These are phyloP conservation scores for Athene noctua DNA, from an alignment of 2,113 vertebrate species.

Conservation along the genomic window DNA sequence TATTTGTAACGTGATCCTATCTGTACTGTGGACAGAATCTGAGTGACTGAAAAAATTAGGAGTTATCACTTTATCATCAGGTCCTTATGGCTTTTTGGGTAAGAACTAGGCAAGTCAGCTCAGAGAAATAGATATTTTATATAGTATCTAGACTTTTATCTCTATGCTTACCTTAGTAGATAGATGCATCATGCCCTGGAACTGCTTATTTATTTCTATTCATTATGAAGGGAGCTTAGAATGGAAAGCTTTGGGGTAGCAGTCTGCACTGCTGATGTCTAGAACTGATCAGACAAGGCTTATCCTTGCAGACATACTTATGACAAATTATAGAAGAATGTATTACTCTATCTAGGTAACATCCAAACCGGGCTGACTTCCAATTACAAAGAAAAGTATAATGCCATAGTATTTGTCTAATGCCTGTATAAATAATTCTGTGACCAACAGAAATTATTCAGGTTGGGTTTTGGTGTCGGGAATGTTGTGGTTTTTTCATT, in stretches of 20 bases:
- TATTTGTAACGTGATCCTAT: neutral
- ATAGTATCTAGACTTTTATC: neutral
- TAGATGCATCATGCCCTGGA: neutral
- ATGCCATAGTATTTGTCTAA: neutral
- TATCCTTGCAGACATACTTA: neutral
- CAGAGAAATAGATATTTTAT: neutral
- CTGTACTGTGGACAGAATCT: neutral
- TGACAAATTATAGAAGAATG: neutral
- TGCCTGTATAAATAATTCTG: neutral
- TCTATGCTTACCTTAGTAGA: neutral
- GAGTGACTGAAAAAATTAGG: neutral
- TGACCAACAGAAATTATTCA: neutral
- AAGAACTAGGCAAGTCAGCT: neutral
- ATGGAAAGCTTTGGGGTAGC: neutral
- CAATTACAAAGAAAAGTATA: neutral
- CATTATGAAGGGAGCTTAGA: neutral
- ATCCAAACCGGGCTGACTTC: neutral
- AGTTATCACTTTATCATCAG: neutral
- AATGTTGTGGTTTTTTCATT: accelerated
- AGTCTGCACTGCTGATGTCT: neutral
- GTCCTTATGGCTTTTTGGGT: neutral
- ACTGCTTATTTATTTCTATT: neutral
- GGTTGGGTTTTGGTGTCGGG: accelerated
- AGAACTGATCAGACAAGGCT: neutral
- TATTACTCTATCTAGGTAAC: neutral